phyloP scores from a whole-genome alignment of 2,888 invertebrate genomes.

The Tenthredo scrophulariae region DNA sequence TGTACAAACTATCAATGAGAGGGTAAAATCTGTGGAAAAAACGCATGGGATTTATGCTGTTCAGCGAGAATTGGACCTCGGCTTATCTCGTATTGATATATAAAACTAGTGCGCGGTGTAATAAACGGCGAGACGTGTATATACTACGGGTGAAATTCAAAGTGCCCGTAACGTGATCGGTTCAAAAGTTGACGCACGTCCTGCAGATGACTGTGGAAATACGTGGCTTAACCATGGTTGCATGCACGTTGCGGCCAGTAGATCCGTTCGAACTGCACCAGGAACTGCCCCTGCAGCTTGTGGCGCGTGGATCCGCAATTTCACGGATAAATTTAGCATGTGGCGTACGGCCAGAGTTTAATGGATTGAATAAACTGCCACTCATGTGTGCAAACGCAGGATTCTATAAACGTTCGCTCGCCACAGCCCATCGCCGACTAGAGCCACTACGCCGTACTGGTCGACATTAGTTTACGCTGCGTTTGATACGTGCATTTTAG shows the following conservation, averaged over 20 bases:
- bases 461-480: slow-evolving; percentile 32
- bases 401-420: slow-evolving; percentile 37
- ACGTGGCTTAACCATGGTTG: neutral
- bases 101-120: neutral
- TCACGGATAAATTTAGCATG: slow-evolving; percentile 50
- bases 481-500: slow-evolving; percentile 11
- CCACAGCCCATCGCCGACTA: neutral
- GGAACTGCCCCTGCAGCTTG: neutral
- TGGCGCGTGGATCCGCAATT: slow-evolving; percentile 48
- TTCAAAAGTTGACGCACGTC: slow-evolving; percentile 19
- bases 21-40: neutral
- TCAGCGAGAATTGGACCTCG: neutral
- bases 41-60: neutral
- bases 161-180: neutral
- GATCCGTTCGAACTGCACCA: neutral
- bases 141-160: neutral
- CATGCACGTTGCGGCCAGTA: neutral
- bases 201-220: slow-evolving; percentile 1
- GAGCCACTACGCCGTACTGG: neutral
- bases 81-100: neutral
- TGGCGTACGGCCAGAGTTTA: slow-evolving; percentile 44
- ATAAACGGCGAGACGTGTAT: neutral
- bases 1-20: slow-evolving; percentile 1
- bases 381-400: slow-evolving; percentile 37
- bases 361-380: slow-evolving; percentile 52